phyloP scores from a whole-genome alignment of 2,888 invertebrate species.

The Ornithoptera alexandrae region DNA sequence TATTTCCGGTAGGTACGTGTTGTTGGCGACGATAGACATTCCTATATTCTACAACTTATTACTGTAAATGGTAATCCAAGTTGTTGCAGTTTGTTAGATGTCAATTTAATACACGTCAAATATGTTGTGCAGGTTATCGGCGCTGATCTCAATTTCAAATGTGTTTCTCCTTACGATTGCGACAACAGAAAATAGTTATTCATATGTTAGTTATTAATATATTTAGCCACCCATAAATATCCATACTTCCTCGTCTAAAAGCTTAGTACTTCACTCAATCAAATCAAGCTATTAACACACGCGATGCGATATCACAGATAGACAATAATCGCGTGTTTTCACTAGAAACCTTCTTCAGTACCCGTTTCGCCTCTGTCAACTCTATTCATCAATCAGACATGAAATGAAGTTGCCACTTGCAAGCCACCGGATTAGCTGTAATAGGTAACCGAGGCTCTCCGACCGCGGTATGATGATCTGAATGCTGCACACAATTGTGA shows the following conservation, averaged over 20 bases:
- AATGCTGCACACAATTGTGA: conserved; percentile 38
- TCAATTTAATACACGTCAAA: conserved; percentile 25
- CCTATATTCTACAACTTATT: conserved; percentile 25
- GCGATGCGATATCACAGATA: conserved; percentile 26
- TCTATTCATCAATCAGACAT: conserved; percentile 64
- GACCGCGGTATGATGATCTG: conserved; percentile 40
- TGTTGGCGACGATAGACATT: conserved; percentile 17
- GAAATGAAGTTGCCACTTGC: conserved; percentile 58
- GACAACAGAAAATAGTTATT: background rate
- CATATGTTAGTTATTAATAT: background rate
- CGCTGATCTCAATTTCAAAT: conserved; percentile 25
- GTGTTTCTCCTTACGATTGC: background rate
- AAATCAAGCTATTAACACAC: conserved; percentile 21
- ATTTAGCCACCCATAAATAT: conserved; percentile 4
- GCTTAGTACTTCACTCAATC: conserved; percentile 15
- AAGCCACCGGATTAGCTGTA: conserved; percentile 55
- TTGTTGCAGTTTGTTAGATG: conserved; percentile 21
- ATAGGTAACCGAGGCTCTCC: conserved; percentile 47
- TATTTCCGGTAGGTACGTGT: conserved; percentile 10
- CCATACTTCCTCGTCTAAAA: background rate
- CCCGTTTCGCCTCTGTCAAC: conserved; percentile 58
- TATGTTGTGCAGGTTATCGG: conserved; percentile 17
- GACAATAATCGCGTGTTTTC: conserved; percentile 44
- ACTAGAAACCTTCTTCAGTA: conserved; percentile 59
- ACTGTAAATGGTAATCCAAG: conserved; percentile 17